Base-by-base conservation (phyloP, 2,888 invertebrate genomes). In the Lochmaea capreae region DNA sequence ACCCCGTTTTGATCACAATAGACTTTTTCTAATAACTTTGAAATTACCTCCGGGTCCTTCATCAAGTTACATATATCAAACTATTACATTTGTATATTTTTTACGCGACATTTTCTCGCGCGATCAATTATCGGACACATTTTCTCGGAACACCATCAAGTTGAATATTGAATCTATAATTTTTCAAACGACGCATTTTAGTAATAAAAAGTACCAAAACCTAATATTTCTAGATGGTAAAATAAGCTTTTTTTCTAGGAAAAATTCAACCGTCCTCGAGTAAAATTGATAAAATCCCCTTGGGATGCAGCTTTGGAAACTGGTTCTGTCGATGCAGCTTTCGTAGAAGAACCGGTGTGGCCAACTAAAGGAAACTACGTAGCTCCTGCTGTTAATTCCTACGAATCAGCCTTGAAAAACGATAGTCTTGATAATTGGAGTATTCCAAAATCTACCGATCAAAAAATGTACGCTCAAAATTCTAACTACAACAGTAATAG, bases 251-350 rank as follows among this genome's bases (percentile, higher is more conserved):
- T 52, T 43, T 61, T 52, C 10, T 84, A 92, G 89, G 91, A 92
- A 82, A 89, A 90, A 81, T 90, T 90, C 83, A 85, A 87, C 26
- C 88, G 89, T 76, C 90, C 91, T 2, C 89, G 90, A 67, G 84
- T 92, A 11, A 90, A 91, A 79, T 85, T 92, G 70, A 87, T 92
- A 0, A 91, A 92, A 83, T 90, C 92, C 0, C 93, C 93, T 0
- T 93, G 93, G 93, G 92, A 93, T 80, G 92, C 92, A 2, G 92
- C 93, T n/a, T 84, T 92, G 46, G 90, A 92, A 83, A 91, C 92
- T 22, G 93, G 93, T n/a, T 90, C 91, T 12, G 92, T 93, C 2
- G 93, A 93, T 72, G 87, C 89, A 5, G 93, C 93, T n/a, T 93
- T 93, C 83, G 88, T 91, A 77, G 90, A 90, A 69, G 82, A 84